Evolutionary conservation across 2,888 invertebrate genomes (phyloP).

Genomic region (Temnothorax rugatulus): DNA sequence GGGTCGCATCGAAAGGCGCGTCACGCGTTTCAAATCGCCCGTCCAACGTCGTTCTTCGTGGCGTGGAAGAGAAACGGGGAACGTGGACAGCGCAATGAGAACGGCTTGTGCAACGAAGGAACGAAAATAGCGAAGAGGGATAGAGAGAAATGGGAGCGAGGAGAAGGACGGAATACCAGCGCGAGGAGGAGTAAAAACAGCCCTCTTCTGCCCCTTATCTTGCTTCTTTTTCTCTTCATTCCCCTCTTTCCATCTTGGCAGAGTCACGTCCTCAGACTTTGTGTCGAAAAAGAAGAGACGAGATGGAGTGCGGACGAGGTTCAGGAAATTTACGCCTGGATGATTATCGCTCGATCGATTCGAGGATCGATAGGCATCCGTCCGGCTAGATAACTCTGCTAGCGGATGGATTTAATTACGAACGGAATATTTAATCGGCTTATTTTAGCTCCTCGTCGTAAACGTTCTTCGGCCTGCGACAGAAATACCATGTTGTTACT

Average conservation of each 20-base stretch:
- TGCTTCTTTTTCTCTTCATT: slow-evolving; percentile 53
- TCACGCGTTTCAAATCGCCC: slow-evolving; percentile 73
- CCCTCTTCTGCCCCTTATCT: slow-evolving; percentile 60
- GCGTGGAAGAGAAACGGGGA: slow-evolving; percentile 9
- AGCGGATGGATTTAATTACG: slow-evolving; percentile 59
- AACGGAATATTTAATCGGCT: slow-evolving; percentile 47
- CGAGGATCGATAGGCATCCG: slow-evolving; percentile 54
- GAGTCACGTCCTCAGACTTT: slow-evolving; percentile 49
- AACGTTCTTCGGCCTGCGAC: slow-evolving; percentile 21
- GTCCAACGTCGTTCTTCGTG: slow-evolving; percentile 41
- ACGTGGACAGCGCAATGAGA: slow-evolving; percentile 36
- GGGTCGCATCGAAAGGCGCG: slow-evolving; percentile 76
- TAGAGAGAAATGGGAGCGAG: slow-evolving; percentile 28
- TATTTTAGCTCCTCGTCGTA: slow-evolving; percentile 61
- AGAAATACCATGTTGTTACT: slow-evolving; percentile 33
- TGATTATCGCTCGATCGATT: slow-evolving; percentile 61
- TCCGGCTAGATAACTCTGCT: slow-evolving; percentile 55
- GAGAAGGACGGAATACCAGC: slow-evolving; percentile 37
- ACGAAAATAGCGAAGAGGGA: slow-evolving; percentile 40
- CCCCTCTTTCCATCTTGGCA: slow-evolving; percentile 35
- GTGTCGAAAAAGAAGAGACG: slow-evolving; percentile 48
- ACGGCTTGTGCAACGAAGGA: slow-evolving; percentile 29
- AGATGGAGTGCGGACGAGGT: slow-evolving; percentile 38
- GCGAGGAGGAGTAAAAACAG: slow-evolving; percentile 70
- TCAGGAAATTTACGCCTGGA: slow-evolving; percentile 61